Conservation (phyloP, 1,140 invertebrate species). For the Oreohelix idahoensis region DNA sequence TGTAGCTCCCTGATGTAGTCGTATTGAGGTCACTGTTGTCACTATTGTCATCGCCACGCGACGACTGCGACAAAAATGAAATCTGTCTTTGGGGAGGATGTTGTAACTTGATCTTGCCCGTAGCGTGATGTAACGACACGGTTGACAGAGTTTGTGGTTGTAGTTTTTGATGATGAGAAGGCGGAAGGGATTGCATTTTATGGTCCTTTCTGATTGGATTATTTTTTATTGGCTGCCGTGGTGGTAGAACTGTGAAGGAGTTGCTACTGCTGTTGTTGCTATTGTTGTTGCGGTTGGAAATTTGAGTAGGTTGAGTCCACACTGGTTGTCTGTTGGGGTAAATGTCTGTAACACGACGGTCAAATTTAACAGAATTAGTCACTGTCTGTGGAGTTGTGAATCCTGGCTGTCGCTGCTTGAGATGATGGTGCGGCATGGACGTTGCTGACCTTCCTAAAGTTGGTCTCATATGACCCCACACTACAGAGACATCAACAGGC, state of each 20-base stretch:
- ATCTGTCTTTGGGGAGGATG: neutral
- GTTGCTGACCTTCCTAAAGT: neutral
- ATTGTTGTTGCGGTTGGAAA: neutral
- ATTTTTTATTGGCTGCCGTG: neutral
- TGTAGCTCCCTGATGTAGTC: slow-evolving; percentile 47
- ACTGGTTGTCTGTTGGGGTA: neutral
- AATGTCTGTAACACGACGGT: slow-evolving; percentile 6
- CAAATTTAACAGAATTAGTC: slow-evolving; percentile 1
- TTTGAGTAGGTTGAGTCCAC: neutral
- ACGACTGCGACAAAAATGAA: neutral
- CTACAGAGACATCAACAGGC: neutral
- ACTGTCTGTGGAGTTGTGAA: neutral
- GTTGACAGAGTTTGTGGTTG: neutral
- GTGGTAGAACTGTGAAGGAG: neutral
- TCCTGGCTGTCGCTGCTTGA: neutral
- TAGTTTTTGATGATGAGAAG: neutral
- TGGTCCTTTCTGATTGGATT: neutral
- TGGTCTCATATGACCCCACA: neutral
- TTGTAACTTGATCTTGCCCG: neutral
- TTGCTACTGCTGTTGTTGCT: neutral
- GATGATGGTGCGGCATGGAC: neutral
- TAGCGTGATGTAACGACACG: neutral
- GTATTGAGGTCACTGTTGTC: slow-evolving; percentile 48
- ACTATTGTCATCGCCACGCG: neutral
- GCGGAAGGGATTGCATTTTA: neutral